Conservation (phyloP, 2,113 vertebrate genomes). For the Meleagris gallopavo region DNA sequence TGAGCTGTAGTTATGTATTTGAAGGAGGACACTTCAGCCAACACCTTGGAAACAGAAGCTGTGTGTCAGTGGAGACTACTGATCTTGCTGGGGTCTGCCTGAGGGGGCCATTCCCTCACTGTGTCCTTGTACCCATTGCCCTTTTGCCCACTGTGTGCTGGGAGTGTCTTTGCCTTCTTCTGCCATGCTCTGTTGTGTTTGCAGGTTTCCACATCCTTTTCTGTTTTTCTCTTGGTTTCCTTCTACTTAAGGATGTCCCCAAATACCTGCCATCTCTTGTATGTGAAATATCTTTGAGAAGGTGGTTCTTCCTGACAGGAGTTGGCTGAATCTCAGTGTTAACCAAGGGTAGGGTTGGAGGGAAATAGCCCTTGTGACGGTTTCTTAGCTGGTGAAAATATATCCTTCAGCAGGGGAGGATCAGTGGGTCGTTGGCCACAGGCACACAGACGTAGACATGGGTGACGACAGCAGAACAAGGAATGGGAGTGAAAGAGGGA, state of each 20-base stretch:
- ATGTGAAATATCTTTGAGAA: not conserved
- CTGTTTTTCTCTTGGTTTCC: not conserved
- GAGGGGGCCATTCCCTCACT: not conserved
- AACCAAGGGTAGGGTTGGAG: not conserved
- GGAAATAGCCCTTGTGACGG: not conserved
- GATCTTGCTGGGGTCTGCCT: not conserved
- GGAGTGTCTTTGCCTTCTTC: not conserved
- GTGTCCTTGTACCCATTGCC: not conserved
- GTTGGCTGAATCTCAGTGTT: not conserved
- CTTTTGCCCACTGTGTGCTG: not conserved
- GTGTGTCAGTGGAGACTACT: not conserved
- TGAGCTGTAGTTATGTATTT: not conserved
- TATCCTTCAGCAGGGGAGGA: not conserved
- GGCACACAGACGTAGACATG: accelerated
- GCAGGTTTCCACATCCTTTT: not conserved
- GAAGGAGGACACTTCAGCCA: not conserved
- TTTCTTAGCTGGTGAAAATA: not conserved
- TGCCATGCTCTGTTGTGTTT: not conserved
- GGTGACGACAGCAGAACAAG: accelerated
- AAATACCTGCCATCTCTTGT: not conserved
- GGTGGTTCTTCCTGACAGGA: not conserved
- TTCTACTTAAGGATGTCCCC: not conserved
- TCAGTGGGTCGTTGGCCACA: accelerated
- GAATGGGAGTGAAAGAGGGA: not conserved
- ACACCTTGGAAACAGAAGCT: not conserved